These are phyloP conservation scores for Gymnopithys bicolor DNA, from an alignment of 2,797 vertebrate species.

Conservation along the genomic window DNA sequence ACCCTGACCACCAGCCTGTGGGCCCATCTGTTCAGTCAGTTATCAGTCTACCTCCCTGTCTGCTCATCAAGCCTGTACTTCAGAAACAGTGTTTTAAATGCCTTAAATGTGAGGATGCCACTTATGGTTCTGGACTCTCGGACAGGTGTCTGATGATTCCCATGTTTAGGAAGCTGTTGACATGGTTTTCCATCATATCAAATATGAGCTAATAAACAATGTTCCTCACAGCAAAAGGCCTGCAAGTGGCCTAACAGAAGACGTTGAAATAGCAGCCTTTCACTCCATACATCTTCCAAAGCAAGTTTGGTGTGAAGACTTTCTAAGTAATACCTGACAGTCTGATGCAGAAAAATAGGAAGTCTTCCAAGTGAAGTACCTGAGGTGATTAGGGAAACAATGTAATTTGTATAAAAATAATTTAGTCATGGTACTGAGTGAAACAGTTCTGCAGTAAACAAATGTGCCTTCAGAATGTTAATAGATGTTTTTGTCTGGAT, in stretches of 20 bases:
- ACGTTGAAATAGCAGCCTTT: background rate
- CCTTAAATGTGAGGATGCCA: too few relatives aligned
- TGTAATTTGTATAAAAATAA: slow-evolving; percentile 9
- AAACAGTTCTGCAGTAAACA: background rate
- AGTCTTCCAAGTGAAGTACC: background rate
- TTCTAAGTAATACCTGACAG: background rate
- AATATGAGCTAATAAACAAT: background rate
- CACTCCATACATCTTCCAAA: background rate
- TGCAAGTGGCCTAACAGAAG: background rate
- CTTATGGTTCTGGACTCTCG: too few relatives aligned
- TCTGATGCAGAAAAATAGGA: background rate
- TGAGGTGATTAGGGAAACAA: background rate
- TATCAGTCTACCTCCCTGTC: background rate
- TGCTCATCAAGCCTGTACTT: background rate
- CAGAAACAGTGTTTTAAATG: background rate
- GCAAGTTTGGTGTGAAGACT: background rate
- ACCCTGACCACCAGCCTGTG: too few relatives aligned
- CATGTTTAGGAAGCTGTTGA: too few relatives aligned
- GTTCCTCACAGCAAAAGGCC: background rate
- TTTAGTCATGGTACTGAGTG: background rate
- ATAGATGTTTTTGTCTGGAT: background rate
- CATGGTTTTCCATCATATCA: background rate
- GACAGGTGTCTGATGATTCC: too few relatives aligned
- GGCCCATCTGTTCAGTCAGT: background rate
- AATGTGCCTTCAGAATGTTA: slow-evolving; percentile 16